Conservation (phyloP, 1,140 invertebrate genomes). For the Dreissena rostriformis region DNA sequence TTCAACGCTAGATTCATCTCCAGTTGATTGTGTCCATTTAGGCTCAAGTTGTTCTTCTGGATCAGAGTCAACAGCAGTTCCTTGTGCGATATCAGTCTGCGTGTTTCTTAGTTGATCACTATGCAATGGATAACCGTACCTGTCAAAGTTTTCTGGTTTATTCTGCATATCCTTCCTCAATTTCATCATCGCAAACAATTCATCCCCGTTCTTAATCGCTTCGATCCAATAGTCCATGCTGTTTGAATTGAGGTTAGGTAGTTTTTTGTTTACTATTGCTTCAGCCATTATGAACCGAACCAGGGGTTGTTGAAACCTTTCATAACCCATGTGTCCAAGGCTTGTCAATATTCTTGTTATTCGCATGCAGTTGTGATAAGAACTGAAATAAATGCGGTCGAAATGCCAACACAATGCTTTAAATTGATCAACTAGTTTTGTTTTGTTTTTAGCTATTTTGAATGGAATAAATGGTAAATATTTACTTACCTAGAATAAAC, state of each 20-base stretch:
- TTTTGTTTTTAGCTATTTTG: no score
- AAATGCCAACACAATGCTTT: background rate
- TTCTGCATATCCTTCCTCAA: background rate
- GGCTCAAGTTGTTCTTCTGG: no score
- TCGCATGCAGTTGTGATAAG: constrained; percentile 29
- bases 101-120: no score
- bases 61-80: no score
- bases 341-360: constrained; percentile 27
- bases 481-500: background rate
- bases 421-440: background rate
- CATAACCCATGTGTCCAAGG: constrained; percentile 31
- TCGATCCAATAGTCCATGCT: constrained; percentile 22
- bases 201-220: constrained; percentile 21
- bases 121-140: background rate
- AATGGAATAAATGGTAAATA: background rate
- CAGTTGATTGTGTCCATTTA: no score
- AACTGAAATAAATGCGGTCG: background rate
- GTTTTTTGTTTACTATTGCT: background rate
- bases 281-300: constrained; percentile 24
- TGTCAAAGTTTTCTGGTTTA: background rate
- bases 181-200: constrained; percentile 13
- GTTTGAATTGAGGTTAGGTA: constrained; percentile 1
- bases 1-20: no score
- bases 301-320: constrained; percentile 10
- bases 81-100: no score